Base-by-base conservation (phyloP, 2,113 vertebrate species). In the Equus przewalskii region DNA sequence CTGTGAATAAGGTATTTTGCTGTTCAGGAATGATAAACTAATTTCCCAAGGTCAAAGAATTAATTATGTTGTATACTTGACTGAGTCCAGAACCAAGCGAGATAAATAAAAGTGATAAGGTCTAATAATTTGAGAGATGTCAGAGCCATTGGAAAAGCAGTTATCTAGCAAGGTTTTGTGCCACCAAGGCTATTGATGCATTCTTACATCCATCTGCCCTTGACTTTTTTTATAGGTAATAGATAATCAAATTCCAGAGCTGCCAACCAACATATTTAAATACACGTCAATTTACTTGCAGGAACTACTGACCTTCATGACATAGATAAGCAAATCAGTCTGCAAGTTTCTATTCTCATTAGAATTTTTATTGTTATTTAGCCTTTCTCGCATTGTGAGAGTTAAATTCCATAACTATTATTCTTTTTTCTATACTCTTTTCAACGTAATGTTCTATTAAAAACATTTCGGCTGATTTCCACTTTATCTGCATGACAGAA, bases 401-500 rank as follows among this genome's bases (percentile, higher is more conserved):
- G 46, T 84, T 85, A 96, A 94, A 96, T 94, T 88, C 79, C 83
- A 30, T 69, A 87, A 76, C 92, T 28, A 94, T 95, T 93, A 96
- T 95, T 95, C 84, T n/a, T 93, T 93, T 93, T 88, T 96, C 80
- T 95, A 49, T 81, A 92, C 41, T 79, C 94, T 70, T 96, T 95
- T 96, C 94, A 96, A 82, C 41, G 90, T 80, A 97, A 96, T 79
- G 69, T 86, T 97, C 96, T 97, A 94, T 96, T 96, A 97, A 97
- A 96, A 94, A 94, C 62, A 96, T 85, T 93, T 97, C 89, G 93
- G 46, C 78, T 26, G 80, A 96, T 95, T 97, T 97, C 75, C 80
- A 97, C 90, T 98, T 98, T 88, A 97, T 96, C 94, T 94, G 75
- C 83, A 83, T 92, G 96, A 97, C 94, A 97, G 92, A 81, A 98